A percentile compares a stretch with the other conserved stretches of the same genome.
These are phyloP conservation scores for Drosophila parthenogenetica DNA, from an alignment of 2,888 invertebrate genomes.

Conservation along the genomic window DNA sequence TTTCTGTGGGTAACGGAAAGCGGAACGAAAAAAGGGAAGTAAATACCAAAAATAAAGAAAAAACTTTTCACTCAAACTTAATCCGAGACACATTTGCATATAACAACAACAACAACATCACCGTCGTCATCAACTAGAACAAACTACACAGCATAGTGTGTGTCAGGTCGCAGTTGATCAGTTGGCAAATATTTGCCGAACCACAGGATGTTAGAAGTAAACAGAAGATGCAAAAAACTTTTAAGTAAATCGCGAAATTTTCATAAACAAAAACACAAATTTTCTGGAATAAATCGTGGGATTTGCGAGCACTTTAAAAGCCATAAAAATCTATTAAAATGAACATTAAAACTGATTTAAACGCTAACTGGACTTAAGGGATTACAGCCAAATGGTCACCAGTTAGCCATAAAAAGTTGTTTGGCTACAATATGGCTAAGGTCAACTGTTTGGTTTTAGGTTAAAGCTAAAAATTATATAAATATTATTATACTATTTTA, in stretches of 20 bases:
- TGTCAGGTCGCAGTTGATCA: constrained; percentile 40
- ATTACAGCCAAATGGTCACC: neutral
- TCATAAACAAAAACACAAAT: neutral
- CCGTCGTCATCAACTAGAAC: constrained; percentile 7
- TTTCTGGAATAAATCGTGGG: neutral
- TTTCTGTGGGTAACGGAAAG: neutral
- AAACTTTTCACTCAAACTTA: constrained; percentile 21
- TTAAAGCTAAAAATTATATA: too few species aligned
- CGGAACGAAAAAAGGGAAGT: constrained; percentile 21
- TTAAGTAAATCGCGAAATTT: neutral
- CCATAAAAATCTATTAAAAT: neutral
- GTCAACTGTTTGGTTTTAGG: too few species aligned
- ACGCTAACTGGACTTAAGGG: neutral
- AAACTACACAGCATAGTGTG: constrained; percentile 22
- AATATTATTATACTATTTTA: too few species aligned
- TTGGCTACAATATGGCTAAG: neutral
- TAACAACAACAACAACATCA: constrained; percentile 34
- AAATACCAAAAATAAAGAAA: constrained; percentile 7
- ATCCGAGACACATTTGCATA: constrained; percentile 62
- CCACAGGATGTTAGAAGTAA: constrained; percentile 16
- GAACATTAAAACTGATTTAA: neutral
- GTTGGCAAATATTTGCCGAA: constrained; percentile 21
- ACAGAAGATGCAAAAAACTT: constrained; percentile 7
- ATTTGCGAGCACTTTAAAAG: neutral
- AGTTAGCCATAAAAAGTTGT: neutral